Evolutionary conservation across 37 sponge, comb jelly and placozoan species (phyloP).

Genomic region (Halisarca cf. caerulea): DNA sequence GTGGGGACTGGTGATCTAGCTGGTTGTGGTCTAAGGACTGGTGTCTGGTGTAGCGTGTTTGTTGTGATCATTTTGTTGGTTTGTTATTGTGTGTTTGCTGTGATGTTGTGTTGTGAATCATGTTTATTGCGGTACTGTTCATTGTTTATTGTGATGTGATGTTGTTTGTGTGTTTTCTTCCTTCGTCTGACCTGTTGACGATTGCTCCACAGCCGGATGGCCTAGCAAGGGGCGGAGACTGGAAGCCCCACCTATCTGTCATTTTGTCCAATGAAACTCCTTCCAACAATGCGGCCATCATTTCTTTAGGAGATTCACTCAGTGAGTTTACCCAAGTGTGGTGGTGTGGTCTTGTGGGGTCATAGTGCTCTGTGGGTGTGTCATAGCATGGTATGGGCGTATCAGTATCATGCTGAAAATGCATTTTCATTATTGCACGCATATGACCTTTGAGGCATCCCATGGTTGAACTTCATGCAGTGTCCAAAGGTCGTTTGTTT

Average conservation of each 20-base stretch:
- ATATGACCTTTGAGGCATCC: no score
- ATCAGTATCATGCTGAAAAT: no score
- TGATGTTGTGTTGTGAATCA: neutral
- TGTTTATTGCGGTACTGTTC: no score
- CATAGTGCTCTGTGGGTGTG: no score
- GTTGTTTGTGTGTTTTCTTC: neutral
- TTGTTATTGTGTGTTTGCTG: neutral
- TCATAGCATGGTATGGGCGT: no score
- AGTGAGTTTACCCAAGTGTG: slow-evolving; percentile 21
- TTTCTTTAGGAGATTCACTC: slow-evolving; percentile 65
- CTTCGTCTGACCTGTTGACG: neutral
- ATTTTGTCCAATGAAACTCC: slow-evolving; percentile 57
- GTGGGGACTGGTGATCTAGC: no score
- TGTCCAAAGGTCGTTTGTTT: slow-evolving; percentile 33
- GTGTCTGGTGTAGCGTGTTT: no score
- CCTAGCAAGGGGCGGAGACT: slow-evolving; percentile 64
- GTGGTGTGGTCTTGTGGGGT: no score
- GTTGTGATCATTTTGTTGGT: neutral
- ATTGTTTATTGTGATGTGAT: no score
- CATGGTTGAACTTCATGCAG: neutral
- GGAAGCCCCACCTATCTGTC: slow-evolving; percentile 81
- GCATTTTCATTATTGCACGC: no score
- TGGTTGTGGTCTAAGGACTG: no score
- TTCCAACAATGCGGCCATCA: slow-evolving; percentile 41
- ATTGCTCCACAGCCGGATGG: slow-evolving; percentile 57